Base-by-base conservation (phyloP, 2,797 vertebrate species). In the Tragopan temminckii region DNA sequence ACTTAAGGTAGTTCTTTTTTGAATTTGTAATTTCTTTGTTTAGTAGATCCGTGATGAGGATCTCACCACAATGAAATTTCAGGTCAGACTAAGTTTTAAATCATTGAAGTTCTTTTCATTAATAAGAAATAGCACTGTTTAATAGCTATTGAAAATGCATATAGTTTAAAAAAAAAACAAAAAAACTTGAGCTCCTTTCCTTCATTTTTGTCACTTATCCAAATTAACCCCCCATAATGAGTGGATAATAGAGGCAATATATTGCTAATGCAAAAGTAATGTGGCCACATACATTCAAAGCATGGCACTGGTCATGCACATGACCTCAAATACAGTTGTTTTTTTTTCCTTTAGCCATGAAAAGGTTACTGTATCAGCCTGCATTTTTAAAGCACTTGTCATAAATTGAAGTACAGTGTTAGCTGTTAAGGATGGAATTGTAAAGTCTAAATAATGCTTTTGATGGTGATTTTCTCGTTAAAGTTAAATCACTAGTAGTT, bases 191-290 rank as follows among this genome's bases (percentile, higher is more conserved):
- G 58, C 23, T 91, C 8, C 52, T 91, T 88, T 52, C 50, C 43
- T 90, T 27, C 74, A 61, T 93, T 86, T 81, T 46, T 90, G 59
- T 90, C 63, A 69, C 23, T 94, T 93, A 59, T 66, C 55, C 43
- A 70, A 29, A 69, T 81, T 57, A 90, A 74, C 71, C 48, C 55
- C 40, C 13, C 80, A 7, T 74, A 61, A 43, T 72, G 84, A 81
- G n/a, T n/a, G 24, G 55, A 72, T 80, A 57, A 67, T 86, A 72
- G n/a, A 24, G 52, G 66, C 74, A 48, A 67, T 90, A 69, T 84
- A 63, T 92, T 93, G n/a, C 52, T 79, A 48, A 79, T 52, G 67
- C 72, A 48, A 40, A 87, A 48, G 25, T 80, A 69, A 42, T 58
- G 29, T 85, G 58, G 45, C 72, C 71, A 16, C 57, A 36, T 62